Percentiles rank a stretch among this genome's conserved stretches.
Evolutionary conservation across 2,888 invertebrate species (phyloP).

Genomic region (Epinotia demarniana): DNA sequence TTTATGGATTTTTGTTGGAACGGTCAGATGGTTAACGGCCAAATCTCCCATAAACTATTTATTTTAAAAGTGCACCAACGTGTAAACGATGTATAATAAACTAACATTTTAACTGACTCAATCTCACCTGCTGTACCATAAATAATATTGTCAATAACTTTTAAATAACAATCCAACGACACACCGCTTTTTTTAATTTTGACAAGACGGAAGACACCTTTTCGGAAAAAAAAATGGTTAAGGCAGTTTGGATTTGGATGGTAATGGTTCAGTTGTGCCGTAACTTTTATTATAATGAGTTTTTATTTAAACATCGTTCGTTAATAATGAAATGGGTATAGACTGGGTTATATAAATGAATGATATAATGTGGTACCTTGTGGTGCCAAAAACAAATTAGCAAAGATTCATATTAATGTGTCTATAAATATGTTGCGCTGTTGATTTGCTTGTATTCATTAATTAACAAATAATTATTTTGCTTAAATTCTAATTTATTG

Average conservation of each 20-base stretch:
- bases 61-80: not conserved
- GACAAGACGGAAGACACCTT: slow-evolving; percentile 41
- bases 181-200: slow-evolving; percentile 33
- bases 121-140: slow-evolving; percentile 41
- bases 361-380: no score
- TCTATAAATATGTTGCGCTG: no score
- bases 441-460: no score
- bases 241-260: not conserved
- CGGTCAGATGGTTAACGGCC: not conserved
- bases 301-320: no score
- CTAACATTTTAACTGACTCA: not conserved
- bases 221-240: slow-evolving; percentile 7
- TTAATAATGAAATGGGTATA: no score
- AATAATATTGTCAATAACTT: slow-evolving; percentile 42
- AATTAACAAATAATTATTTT: no score
- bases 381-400: no score
- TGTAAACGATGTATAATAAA: slow-evolving; percentile 6
- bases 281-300: no score
- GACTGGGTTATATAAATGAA: no score
- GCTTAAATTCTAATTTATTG: no score
- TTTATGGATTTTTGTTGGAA: no score
- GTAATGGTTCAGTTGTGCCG: slow-evolving; percentile 11
- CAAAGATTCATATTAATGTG: no score
- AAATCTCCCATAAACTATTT: not conserved
- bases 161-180: slow-evolving; percentile 36